phyloP scores from a whole-genome alignment of 2,888 invertebrate genomes.

The Axea sp. region DNA sequence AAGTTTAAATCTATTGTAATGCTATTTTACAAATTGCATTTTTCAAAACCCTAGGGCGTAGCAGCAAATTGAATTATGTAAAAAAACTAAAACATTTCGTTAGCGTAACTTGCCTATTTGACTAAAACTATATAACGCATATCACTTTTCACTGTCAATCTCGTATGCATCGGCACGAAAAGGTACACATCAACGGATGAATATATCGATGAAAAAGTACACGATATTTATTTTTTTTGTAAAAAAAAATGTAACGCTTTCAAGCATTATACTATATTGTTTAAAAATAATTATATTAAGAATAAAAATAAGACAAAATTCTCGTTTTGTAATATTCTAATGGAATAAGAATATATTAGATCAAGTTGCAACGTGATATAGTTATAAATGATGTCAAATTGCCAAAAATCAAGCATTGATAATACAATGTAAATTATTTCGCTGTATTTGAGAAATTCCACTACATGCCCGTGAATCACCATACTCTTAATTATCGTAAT shows the following conservation, averaged over 20 bases:
- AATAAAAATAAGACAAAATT: not conserved
- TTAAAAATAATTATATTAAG: not conserved
- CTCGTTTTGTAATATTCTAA: conserved; percentile 5
- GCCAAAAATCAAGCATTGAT: conserved; percentile 24
- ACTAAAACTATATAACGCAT: conserved; percentile 18
- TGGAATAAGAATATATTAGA: no score
- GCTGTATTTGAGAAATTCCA: conserved; percentile 44
- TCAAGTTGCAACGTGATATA: no score
- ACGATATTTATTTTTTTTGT: conserved; percentile 17
- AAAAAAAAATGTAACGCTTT: conserved; percentile 9
- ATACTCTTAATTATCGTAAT: conserved; percentile 62
- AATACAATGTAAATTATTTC: conserved; percentile 56
- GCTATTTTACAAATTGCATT: conserved; percentile 6
- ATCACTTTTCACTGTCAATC: conserved; percentile 42
- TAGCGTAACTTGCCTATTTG: conserved; percentile 10
- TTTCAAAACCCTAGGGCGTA: conserved; percentile 4
- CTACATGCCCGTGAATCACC: conserved; percentile 60
- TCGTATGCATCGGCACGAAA: conserved; percentile 34
- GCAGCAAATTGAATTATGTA: conserved; percentile 16
- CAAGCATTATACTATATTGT: not conserved
- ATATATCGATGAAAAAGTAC: conserved; percentile 18
- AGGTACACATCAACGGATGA: conserved; percentile 14
- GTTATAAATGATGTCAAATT: conserved; percentile 19
- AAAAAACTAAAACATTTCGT: conserved; percentile 37
- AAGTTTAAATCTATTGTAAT: conserved; percentile 5